These are phyloP conservation scores for Seriola aureovittata DNA, from an alignment of 2,113 vertebrate genomes.

Conservation along the genomic window DNA sequence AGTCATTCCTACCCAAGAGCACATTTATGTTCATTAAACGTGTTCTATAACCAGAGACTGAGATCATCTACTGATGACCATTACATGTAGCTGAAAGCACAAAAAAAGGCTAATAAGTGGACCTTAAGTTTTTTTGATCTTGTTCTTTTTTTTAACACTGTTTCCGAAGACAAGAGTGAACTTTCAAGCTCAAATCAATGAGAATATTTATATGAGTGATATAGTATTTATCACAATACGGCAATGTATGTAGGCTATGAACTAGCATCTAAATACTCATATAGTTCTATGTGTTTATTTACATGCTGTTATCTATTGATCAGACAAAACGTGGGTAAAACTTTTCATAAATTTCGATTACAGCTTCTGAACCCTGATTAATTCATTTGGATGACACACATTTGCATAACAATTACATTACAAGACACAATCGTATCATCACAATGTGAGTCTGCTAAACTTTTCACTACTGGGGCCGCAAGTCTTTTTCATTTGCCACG, in stretches of 20 bases:
- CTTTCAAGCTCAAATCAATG: no score
- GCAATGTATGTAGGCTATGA: not conserved
- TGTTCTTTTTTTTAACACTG: no score
- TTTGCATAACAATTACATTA: not conserved
- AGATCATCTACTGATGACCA: no score
- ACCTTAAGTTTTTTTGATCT: no score
- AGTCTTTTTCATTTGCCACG: not conserved
- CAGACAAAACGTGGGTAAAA: not conserved
- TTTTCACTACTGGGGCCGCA: not conserved
- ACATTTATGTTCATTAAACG: not conserved
- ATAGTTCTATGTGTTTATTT: no score
- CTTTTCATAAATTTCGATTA: not conserved
- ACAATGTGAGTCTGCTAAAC: not conserved
- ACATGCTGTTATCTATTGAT: not conserved
- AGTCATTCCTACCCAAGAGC: not conserved
- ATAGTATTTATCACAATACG: no score
- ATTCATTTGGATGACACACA: not conserved
- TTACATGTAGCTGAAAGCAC: not conserved
- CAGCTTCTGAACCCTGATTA: not conserved
- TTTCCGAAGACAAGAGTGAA: no score
- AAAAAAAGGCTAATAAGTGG: not conserved
- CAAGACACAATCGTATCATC: not conserved
- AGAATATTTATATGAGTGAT: no score
- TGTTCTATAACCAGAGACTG: no score
- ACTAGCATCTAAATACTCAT: not conserved